Evolutionary conservation across 2,888 invertebrate genomes (phyloP).

Genomic region (Sinodicranocentrus sp.): DNA sequence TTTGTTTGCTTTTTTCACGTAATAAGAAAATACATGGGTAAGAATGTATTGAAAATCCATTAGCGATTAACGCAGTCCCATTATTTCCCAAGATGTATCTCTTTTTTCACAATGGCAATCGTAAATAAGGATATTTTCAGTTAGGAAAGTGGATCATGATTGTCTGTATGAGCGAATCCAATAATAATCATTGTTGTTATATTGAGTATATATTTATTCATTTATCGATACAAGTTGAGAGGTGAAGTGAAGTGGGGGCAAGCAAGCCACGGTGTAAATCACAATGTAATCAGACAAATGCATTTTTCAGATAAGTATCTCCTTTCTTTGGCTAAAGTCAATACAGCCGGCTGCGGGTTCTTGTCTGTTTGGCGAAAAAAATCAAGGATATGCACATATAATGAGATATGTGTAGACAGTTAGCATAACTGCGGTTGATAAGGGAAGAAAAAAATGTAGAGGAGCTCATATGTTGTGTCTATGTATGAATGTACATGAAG

Average conservation of each 20-base stretch:
- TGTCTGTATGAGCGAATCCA: slow-evolving; percentile 4
- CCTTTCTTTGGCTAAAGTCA: neutral
- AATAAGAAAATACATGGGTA: too few species aligned
- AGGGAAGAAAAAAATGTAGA: slow-evolving; percentile 12
- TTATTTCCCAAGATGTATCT: slow-evolving; percentile 20
- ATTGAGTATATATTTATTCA: slow-evolving; percentile 6
- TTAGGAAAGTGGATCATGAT: slow-evolving; percentile 56
- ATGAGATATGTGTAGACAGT: slow-evolving; percentile 14
- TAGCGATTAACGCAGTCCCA: slow-evolving; percentile 54
- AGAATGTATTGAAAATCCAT: slow-evolving; percentile 61
- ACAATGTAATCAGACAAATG: slow-evolving; percentile 66
- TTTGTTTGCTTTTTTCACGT: too few species aligned
- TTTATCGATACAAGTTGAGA: too few species aligned
- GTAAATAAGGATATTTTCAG: slow-evolving; percentile 50
- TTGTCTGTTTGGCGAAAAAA: neutral
- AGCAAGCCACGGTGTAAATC: slow-evolving; percentile 46
- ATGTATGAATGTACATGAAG: neutral
- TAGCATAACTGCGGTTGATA: slow-evolving; percentile 49
- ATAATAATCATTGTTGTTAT: neutral
- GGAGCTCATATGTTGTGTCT: neutral
- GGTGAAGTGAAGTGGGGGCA: slow-evolving; percentile 3
- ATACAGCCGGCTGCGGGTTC: too few species aligned
- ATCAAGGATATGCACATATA: neutral
- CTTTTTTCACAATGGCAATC: slow-evolving; percentile 12
- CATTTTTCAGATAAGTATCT: slow-evolving; percentile 55